These are phyloP conservation scores for Dolichallabes microphthalmus DNA, from an alignment of 2,113 vertebrate genomes.

Conservation along the genomic window DNA sequence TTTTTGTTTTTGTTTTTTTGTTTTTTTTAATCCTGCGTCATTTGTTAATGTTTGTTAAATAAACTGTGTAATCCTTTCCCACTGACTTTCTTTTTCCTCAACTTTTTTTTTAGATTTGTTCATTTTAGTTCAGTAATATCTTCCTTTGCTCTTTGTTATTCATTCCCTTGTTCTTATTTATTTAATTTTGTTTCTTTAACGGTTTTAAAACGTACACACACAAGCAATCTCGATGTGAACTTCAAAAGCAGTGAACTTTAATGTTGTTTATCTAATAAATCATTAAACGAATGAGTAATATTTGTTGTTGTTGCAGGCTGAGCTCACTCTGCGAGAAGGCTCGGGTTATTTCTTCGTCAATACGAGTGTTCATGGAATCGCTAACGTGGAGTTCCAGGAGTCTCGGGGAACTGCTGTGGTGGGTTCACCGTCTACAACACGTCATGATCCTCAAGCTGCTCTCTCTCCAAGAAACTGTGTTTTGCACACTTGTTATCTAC, in stretches of 20 bases:
- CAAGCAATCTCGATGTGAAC: neutral
- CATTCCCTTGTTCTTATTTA: neutral
- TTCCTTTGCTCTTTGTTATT: neutral
- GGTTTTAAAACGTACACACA: neutral
- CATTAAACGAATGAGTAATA: neutral
- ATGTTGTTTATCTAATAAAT: too few species aligned
- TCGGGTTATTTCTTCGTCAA: constrained; percentile 94
- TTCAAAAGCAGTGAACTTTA: too few species aligned
- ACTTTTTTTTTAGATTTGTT: neutral
- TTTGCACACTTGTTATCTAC: too few species aligned
- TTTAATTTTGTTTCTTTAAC: neutral
- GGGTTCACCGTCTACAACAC: neutral
- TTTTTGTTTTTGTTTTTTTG: too few species aligned
- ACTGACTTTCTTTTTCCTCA: neutral
- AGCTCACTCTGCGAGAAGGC: constrained; percentile 81
- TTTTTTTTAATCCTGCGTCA: neutral
- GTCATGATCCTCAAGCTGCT: neutral
- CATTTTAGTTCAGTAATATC: neutral
- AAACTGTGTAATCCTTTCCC: neutral
- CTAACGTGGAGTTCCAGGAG: constrained; percentile 79
- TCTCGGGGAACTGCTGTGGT: constrained; percentile 76
- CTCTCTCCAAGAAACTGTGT: neutral
- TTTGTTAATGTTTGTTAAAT: neutral
- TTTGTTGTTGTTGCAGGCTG: constrained; percentile 70
- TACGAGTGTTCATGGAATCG: constrained; percentile 73